Evolutionary conservation across 2,113 vertebrate genomes (phyloP), one percentile per base, ranked within the genome.

Genomic region (Hassar affinis): DNA sequence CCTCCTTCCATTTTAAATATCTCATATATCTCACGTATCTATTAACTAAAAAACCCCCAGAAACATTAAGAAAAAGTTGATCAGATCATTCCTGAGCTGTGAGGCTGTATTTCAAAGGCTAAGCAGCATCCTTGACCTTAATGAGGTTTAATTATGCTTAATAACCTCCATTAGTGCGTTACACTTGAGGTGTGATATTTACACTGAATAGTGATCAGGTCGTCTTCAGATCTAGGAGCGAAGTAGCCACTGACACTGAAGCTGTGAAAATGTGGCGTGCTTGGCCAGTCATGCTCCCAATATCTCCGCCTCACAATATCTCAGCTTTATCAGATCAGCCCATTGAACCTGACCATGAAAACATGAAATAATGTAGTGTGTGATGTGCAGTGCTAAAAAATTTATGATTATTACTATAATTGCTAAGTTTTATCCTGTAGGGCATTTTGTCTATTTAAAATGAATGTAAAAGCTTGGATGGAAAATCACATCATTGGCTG

Each of bases 121-220:
- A 85, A 87, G 42, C 71, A 80, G 69, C 17, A 9, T 22, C 30
- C 51, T 82, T 82, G 75, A 82, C 80, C 80, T 85, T 83, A 83
- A 87, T 87, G 69, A 77, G 42, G 68, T 80, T 87, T 83, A 85
- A 83, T 85, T 57, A 88, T 81, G 87, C 86, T 80, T 91, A 91
- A 91, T 91, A 89, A 88, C 78, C 81, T 87, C 85, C 33, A 86
- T 92, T 89, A 90, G 86, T 79, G 82, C 59, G 64, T 91, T 91
- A 88, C 89, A 90, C 90, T 81, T 4, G 85, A 92, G 93, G 93
- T 86, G 93, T 91, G 89, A 94, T 78, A 85, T 94, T 93, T 90
- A 90, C 91, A 85, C 93, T 88, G 87, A 86, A 88, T 89, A 89
- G 91, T 92, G 90, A 90, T 86, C 92, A 88, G 90, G 81, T 78